phyloP scores from a whole-genome alignment of 1,140 invertebrate species.

The Pachypeltis micranthus region DNA sequence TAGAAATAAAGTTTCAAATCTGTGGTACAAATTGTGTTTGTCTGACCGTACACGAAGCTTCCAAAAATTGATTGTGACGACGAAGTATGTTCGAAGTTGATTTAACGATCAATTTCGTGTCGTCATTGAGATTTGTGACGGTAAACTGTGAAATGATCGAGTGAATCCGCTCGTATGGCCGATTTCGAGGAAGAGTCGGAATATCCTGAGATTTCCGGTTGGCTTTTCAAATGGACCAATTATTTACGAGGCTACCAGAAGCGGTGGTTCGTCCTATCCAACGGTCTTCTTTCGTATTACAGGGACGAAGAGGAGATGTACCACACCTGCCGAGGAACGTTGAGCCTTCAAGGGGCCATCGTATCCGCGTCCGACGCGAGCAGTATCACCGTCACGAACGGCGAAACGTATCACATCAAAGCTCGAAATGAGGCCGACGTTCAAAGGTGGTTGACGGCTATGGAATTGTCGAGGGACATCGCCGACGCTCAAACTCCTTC shows the following conservation, averaged over 20 bases:
- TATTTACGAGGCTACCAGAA: conserved; percentile 94
- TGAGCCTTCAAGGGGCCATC: background rate
- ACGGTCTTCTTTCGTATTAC: conserved; percentile 94
- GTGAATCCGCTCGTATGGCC: too few relatives aligned
- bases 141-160: too few relatives aligned
- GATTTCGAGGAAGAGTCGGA: too few relatives aligned
- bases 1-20: too few relatives aligned
- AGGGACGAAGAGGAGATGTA: conserved; percentile 42
- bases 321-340: background rate
- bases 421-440: background rate
- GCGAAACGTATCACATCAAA: background rate
- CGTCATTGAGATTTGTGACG: too few relatives aligned
- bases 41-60: too few relatives aligned
- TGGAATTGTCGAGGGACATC: background rate
- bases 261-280: conserved; percentile 95
- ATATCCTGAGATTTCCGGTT: conserved; percentile 47
- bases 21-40: too few relatives aligned
- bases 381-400: background rate
- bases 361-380: background rate
- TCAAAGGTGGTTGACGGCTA: background rate
- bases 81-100: too few relatives aligned
- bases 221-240: conserved; percentile 99
- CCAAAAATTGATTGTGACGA: too few relatives aligned
- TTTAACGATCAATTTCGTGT: too few relatives aligned
- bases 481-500: background rate